These are phyloP conservation scores for Sycophila texana DNA, from an alignment of 2,888 invertebrate genomes.

Conservation along the genomic window DNA sequence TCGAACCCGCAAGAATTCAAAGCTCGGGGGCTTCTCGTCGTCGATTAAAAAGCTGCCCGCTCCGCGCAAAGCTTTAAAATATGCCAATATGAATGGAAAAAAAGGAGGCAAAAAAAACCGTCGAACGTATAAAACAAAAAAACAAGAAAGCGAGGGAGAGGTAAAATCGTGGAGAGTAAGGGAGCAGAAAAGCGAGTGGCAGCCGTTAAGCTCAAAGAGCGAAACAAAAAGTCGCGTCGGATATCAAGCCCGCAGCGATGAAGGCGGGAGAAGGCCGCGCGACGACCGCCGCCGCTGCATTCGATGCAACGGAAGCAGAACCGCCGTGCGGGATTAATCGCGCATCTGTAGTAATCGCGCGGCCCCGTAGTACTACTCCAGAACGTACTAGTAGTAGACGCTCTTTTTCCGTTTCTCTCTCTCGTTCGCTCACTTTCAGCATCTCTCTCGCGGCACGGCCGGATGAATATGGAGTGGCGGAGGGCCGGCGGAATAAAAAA, in stretches of 20 bases:
- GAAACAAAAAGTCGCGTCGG: background rate
- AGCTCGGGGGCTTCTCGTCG: too few relatives aligned
- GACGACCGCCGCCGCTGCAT: slow-evolving; percentile 5
- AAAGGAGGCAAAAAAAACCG: background rate
- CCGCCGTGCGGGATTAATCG: slow-evolving; percentile 38
- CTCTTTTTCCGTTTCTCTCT: background rate
- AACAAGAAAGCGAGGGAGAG: background rate
- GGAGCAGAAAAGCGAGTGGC: too few relatives aligned
- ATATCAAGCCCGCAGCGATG: background rate
- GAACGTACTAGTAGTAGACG: slow-evolving; percentile 55
- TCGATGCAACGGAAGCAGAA: slow-evolving; percentile 20
- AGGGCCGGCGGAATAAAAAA: background rate
- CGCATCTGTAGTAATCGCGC: slow-evolving; percentile 50
- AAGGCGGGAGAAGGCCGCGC: background rate
- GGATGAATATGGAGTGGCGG: slow-evolving; percentile 35
- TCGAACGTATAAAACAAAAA: background rate
- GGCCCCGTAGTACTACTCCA: slow-evolving; percentile 51
- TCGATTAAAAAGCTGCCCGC: too few relatives aligned
- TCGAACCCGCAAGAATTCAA: too few relatives aligned
- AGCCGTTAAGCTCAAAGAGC: background rate
- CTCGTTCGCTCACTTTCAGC: background rate
- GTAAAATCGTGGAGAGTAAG: background rate
- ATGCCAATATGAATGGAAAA: background rate
- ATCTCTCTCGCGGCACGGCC: background rate
- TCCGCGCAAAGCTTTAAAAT: too few relatives aligned